Percentiles rank a stretch among this genome's conserved stretches.
These are phyloP conservation scores for Benthosema pterotum DNA, from an alignment of 2,797 vertebrate species.

Conservation along the genomic window DNA sequence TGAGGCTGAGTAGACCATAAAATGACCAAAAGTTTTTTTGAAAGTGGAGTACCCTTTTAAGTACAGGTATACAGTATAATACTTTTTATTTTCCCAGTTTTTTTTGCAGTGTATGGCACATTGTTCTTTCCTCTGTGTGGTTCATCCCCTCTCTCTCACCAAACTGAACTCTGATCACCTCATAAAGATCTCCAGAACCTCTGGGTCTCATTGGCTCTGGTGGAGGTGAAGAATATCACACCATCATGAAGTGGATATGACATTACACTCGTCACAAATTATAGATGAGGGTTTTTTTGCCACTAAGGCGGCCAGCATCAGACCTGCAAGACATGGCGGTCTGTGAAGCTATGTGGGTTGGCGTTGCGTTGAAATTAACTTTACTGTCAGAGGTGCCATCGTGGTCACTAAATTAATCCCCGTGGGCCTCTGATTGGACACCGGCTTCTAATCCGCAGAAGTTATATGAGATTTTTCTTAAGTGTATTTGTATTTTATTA, in stretches of 20 bases:
- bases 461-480: constrained; percentile 6
- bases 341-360: constrained; percentile 13
- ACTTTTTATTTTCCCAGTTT: neutral
- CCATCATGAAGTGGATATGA: constrained; percentile 93
- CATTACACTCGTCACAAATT: constrained; percentile 93
- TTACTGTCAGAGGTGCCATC: constrained; percentile 67
- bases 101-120: neutral
- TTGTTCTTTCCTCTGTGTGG: constrained; percentile 16
- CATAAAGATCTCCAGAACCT: constrained; percentile 74
- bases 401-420: constrained; percentile 31
- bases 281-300: constrained; percentile 80
- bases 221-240: constrained; percentile 91
- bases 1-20: no score
- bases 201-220: constrained; percentile 86
- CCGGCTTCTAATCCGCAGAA: constrained; percentile 29
- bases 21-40: no score
- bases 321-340: constrained; percentile 37
- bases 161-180: constrained; percentile 75
- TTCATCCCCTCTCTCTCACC: constrained; percentile 41
- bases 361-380: constrained; percentile 68
- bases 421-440: constrained; percentile 18
- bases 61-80: no score
- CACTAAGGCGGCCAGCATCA: constrained; percentile 15
- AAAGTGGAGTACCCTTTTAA: no score
- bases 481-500: constrained; percentile 33